Evolutionary conservation across 1,140 invertebrate species (phyloP).

Genomic region (Leguminivora glycinivorella): DNA sequence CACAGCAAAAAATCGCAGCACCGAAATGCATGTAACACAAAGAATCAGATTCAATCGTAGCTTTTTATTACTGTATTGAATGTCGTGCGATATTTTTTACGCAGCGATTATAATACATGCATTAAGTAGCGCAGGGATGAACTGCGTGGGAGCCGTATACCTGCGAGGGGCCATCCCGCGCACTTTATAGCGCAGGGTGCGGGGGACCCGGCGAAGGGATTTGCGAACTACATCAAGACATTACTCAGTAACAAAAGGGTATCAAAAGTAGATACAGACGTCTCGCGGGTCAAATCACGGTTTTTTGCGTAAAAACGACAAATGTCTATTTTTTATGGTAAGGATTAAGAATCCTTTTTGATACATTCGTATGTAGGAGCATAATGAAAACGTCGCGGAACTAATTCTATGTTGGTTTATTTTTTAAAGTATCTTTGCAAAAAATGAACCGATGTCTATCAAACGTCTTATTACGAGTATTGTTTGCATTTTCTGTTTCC

Average conservation of each 20-base stretch:
- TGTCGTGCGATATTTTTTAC: slow-evolving; percentile 1
- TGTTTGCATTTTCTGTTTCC: background rate
- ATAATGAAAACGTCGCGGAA: background rate
- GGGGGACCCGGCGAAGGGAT: slow-evolving; percentile 15
- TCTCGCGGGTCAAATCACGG: background rate
- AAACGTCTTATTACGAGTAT: background rate
- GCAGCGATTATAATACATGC: background rate
- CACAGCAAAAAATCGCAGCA: background rate
- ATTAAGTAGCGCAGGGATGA: slow-evolving; percentile 5
- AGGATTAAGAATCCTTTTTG: slow-evolving; percentile 15
- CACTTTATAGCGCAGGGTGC: background rate
- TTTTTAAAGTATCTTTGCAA: background rate
- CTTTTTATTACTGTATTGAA: background rate
- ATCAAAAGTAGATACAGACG: background rate
- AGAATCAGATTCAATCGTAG: background rate
- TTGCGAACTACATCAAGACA: slow-evolving; percentile 14
- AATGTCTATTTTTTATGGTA: slow-evolving; percentile 4
- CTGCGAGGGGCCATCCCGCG: slow-evolving; percentile 9
- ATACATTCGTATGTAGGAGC: background rate
- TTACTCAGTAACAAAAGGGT: background rate
- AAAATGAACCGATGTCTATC: background rate
- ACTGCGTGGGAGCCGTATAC: slow-evolving; percentile 20
- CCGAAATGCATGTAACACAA: background rate
- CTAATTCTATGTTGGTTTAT: slow-evolving; percentile 5
- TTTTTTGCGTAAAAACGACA: slow-evolving; percentile 19